These are phyloP conservation scores for Thecocarcelia acutangulata DNA, from an alignment of 2,888 invertebrate species.

Conservation along the genomic window DNA sequence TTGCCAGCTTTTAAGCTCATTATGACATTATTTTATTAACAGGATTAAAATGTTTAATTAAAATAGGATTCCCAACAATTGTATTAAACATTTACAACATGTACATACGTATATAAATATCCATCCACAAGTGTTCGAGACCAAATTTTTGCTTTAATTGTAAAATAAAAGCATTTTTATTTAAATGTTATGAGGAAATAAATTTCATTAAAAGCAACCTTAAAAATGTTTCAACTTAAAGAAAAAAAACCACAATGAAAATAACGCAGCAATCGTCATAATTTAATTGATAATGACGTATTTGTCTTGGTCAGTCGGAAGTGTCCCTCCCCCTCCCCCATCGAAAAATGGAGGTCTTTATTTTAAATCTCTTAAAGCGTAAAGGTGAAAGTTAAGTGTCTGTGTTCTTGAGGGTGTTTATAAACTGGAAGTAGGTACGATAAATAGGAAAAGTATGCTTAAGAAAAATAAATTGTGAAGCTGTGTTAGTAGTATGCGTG, in stretches of 20 bases:
- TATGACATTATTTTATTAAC: conserved; percentile 1
- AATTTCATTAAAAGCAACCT: conserved; percentile 63
- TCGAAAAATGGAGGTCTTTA: neutral
- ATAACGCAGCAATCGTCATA: conserved; percentile 3
- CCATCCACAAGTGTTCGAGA: neutral
- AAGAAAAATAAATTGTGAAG: conserved; percentile 3
- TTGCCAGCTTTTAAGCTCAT: no score
- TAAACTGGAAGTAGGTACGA: conserved; percentile 2
- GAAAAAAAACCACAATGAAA: neutral
- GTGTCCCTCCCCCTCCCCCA: neutral
- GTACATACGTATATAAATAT: neutral
- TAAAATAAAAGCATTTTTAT: conserved; percentile 5
- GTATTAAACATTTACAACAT: neutral
- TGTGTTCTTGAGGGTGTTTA: neutral
- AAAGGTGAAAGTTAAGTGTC: conserved; percentile 32
- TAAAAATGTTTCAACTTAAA: conserved; percentile 47
- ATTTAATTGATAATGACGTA: conserved; percentile 50
- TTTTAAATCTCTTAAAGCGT: conserved; percentile 1
- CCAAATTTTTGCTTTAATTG: neutral
- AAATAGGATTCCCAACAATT: conserved; percentile 35
- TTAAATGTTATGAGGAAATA: neutral
- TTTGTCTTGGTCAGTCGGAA: conserved; percentile 24
- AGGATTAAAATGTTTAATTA: conserved; percentile 52
- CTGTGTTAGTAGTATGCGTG: neutral
- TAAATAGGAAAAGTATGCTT: conserved; percentile 10